Evolutionary conservation across 1,140 invertebrate genomes (phyloP), one percentile per base, ranked within the genome.

Genomic region (Drosophila subpulchrella): DNA sequence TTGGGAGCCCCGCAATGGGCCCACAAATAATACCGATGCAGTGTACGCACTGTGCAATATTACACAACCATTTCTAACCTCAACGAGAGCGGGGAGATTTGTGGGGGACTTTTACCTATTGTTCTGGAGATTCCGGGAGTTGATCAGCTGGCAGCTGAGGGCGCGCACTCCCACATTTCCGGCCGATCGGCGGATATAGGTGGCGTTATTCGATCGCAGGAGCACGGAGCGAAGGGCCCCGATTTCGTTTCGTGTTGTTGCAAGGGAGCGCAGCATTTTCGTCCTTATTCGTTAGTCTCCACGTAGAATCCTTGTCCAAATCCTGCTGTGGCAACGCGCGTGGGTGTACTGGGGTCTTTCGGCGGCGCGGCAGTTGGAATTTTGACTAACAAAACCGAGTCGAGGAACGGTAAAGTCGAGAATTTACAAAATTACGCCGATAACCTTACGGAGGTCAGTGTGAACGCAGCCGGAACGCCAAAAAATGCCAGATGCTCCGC

Each of bases 221-320:
- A 76, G 53, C 34, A 85, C 47, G 10, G 81, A 59, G 20, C 84
- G 84, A 48, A 89, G n/a, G 32, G 81, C 81, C 53, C 53, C 65
- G 4, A 89, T 27, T 72, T 89, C 95, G 85, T 94, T 95, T 93
- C 95, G 95, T 92, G 94, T 91, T 75, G 95, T 91, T 85, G 94
- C 92, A 90, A 94, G 94, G 83, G 94, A 95, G 93, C 95, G 94
- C 93, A 94, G 93, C 94, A 96, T 96, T 92, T 63, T 77, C 68
- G 48, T 88, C 57, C 44, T 79, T 50, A 39, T 10, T 34, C 27
- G 20, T 24, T 55, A 38, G 6, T 67, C 48, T 44, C 39, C 54
- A 39, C 38, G 58, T 65, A 20, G 6, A 46, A 20, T 42, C 46
- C 27, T 67, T 20, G 24, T 46, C 34, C 24, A 27, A 42, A 17